phyloP scores from a whole-genome alignment of 2,888 invertebrate genomes.

The Drosophila greeni region DNA sequence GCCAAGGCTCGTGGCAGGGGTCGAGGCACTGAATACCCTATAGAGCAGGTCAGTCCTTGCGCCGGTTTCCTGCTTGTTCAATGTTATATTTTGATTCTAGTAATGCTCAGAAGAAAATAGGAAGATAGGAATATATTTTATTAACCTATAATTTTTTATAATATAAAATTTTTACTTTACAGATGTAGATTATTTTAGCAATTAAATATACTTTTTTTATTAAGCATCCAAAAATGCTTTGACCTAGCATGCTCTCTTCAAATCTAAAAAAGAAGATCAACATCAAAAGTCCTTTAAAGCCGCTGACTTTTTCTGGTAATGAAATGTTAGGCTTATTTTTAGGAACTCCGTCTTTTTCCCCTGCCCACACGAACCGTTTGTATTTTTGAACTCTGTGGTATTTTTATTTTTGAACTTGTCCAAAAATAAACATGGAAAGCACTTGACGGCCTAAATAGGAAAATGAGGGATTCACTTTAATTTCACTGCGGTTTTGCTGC shows the following conservation, averaged over 20 bases:
- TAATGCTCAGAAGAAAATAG: neutral
- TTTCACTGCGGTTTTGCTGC: slow-evolving; percentile 6
- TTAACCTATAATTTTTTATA: too few relatives aligned
- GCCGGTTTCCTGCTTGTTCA: too few relatives aligned
- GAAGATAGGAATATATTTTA: neutral
- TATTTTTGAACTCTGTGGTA: slow-evolving; percentile 31
- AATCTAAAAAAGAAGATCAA: neutral
- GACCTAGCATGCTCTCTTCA: neutral
- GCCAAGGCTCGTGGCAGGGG: neutral
- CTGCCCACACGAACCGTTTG: neutral
- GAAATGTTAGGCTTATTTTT: slow-evolving; percentile 53
- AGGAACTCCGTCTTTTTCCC: neutral
- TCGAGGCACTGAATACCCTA: slow-evolving; percentile 3
- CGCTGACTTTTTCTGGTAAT: slow-evolving; percentile 48
- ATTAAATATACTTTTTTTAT: too few relatives aligned
- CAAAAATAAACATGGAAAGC: slow-evolving; percentile 25
- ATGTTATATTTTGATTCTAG: neutral
- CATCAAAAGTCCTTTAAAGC: slow-evolving; percentile 46
- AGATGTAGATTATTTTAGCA: neutral
- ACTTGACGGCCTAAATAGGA: slow-evolving; percentile 13
- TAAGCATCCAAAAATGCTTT: neutral
- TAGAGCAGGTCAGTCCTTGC: neutral
- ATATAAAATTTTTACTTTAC: too few relatives aligned
- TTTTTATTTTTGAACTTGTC: slow-evolving; percentile 27
- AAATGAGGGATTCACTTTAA: slow-evolving; percentile 16